A percentile compares a stretch with the other conserved stretches of the same genome.
Evolutionary conservation across 2,888 invertebrate species (phyloP).

Genomic region (Troides oblongomaculatus): DNA sequence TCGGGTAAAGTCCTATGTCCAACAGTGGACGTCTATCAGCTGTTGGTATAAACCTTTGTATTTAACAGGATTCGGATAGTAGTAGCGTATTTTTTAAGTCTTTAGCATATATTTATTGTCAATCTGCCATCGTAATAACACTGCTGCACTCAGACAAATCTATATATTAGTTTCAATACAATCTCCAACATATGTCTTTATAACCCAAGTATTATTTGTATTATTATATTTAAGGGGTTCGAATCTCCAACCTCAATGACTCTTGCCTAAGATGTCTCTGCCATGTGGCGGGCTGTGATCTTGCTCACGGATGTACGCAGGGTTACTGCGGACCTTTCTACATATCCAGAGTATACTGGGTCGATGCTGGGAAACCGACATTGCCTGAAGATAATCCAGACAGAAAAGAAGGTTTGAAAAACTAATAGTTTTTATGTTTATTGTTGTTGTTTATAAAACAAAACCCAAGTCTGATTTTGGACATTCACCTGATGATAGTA

Average conservation of each 20-base stretch:
- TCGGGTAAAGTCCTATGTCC: too few relatives aligned
- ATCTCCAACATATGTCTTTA: too few relatives aligned
- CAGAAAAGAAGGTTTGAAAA: slow-evolving; percentile 60
- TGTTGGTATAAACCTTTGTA: not conserved
- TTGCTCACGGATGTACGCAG: slow-evolving; percentile 72
- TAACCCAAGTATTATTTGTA: not conserved
- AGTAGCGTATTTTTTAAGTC: not conserved
- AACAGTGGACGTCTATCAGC: too few relatives aligned
- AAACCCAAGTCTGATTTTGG: too few relatives aligned
- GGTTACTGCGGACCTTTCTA: slow-evolving; percentile 83
- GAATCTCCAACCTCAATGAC: slow-evolving; percentile 71
- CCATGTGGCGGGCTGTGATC: slow-evolving; percentile 79
- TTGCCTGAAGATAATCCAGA: slow-evolving; percentile 79
- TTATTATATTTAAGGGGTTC: slow-evolving; percentile 48
- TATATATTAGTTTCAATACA: not conserved
- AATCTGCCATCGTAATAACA: not conserved
- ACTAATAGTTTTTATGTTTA: not conserved
- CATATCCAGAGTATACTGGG: slow-evolving; percentile 83
- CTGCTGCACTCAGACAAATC: not conserved
- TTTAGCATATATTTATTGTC: not conserved
- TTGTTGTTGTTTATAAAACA: too few relatives aligned
- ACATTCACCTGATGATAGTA: not conserved
- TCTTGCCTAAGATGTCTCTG: slow-evolving; percentile 81
- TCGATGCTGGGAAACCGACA: slow-evolving; percentile 81
- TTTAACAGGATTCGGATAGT: not conserved